Base-by-base conservation (phyloP, 2,797 vertebrate genomes). In the Amblyraja radiata region DNA sequence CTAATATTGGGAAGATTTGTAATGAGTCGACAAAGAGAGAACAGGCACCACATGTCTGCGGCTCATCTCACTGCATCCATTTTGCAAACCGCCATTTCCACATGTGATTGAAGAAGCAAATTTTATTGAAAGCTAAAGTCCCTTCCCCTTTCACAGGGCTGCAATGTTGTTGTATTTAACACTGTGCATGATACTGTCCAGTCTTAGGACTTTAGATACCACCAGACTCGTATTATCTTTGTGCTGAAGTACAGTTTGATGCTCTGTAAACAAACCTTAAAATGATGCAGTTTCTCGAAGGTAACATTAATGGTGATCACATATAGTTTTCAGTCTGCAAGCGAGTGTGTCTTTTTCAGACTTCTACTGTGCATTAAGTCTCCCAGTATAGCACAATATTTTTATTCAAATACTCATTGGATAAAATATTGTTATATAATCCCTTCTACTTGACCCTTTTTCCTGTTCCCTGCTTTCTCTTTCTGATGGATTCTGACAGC, bases 361-460 rank as follows among this genome's bases (percentile, higher is more conserved):
- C 68, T 76, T 92, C 73, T 92, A 76, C 90, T 92, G 93, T 80
- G 93, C 96, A 95, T 95, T 95, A 96, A 96, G 95, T 95, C 96
- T 95, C 73, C 96, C 94, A 96, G 96, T 95, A 96, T 94, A 96
- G 95, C 96, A 96, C 98, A 99, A 99, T 99, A 99, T 99, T 98
- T 99, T 98, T 98, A 99, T 99, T 99, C 98, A 98, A 97, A 97
- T 97, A 94, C 95, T 95, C 94, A 97, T 97, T 98, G 98, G 99
- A 99, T 99, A 99, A 99, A 99, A 99, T 99, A 99, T 99, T 99
- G 98, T 97, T 97, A 74, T 97, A 95, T 98, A 97, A 97, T 96
- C 98, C 97, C 96, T 97, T 97, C 98, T 97, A 97, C 98, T 99
- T 98, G 97, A 98, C 97, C 97, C 95, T 97, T 97, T 97, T 94